Conservation (phyloP, 2,113 vertebrate genomes). For the Papio anubis region DNA sequence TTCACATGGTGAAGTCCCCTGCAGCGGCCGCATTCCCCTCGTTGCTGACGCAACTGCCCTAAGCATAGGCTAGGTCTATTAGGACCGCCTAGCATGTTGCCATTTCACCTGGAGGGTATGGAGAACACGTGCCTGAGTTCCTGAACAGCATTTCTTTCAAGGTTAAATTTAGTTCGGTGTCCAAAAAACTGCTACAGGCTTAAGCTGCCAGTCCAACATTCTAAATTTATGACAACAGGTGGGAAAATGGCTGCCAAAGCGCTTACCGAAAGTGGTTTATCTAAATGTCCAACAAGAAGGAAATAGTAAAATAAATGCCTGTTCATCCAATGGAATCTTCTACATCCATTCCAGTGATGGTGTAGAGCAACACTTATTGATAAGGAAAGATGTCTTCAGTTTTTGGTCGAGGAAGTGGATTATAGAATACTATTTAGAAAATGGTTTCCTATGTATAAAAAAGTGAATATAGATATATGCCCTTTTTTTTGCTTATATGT, state of each 20-base stretch:
- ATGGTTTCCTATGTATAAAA: background rate
- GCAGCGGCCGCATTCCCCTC: rapidly evolving
- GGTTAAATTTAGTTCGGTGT: conserved; percentile 12
- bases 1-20: background rate
- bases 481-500: background rate
- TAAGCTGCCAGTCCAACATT: background rate
- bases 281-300: background rate
- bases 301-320: background rate
- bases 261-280: background rate
- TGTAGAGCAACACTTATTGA: background rate
- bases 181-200: background rate
- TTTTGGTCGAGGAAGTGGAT: background rate
- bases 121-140: conserved; percentile 25
- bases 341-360: background rate
- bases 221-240: conserved; percentile 51
- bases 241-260: background rate
- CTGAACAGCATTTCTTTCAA: background rate
- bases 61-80: rapidly evolving
- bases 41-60: background rate
- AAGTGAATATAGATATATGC: background rate
- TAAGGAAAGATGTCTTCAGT: background rate
- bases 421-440: background rate
- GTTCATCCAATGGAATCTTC: too few relatives aligned
- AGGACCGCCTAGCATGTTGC: background rate
- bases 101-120: background rate